Evolutionary conservation across 2,888 invertebrate genomes (phyloP).

Genomic region (Drosophila paramelanica): DNA sequence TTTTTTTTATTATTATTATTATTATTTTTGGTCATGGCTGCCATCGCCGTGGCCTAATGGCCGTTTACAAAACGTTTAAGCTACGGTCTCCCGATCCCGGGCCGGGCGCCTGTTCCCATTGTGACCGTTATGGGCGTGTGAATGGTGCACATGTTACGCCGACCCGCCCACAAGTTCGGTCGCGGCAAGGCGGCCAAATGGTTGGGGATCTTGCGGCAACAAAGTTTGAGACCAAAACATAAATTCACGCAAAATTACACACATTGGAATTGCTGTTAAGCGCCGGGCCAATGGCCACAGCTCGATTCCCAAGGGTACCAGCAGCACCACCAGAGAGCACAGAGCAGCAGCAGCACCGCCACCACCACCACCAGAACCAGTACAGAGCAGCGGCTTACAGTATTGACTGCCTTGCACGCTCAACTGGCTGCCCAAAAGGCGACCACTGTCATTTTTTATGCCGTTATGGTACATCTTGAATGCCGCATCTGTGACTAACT

Average conservation of each 20-base stretch:
- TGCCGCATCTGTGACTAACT: conserved; percentile 4
- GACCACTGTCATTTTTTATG: conserved; percentile 42
- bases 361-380: no score
- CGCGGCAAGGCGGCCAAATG: conserved; percentile 3
- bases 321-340: not conserved
- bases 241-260: conserved; percentile 81
- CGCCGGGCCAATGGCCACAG: conserved; percentile 52
- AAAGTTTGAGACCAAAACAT: conserved; percentile 61
- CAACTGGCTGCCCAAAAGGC: conserved; percentile 25
- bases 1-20: conserved; percentile 46
- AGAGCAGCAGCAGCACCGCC: not conserved
- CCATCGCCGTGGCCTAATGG: conserved; percentile 66
- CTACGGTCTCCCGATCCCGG: conserved; percentile 44
- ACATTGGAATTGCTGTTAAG: conserved; percentile 68
- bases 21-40: conserved; percentile 43
- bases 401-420: conserved; percentile 39
- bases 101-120: conserved; percentile 31
- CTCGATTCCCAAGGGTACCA: conserved; percentile 29
- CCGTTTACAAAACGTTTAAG: conserved; percentile 76
- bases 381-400: conserved; percentile 2
- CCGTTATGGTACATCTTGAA: conserved; percentile 25
- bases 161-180: conserved; percentile 33
- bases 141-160: conserved; percentile 64
- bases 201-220: conserved; percentile 27
- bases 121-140: conserved; percentile 68